Evolutionary conservation across 2,888 invertebrate species (phyloP).

Genomic region (Dolomedes plantarius): DNA sequence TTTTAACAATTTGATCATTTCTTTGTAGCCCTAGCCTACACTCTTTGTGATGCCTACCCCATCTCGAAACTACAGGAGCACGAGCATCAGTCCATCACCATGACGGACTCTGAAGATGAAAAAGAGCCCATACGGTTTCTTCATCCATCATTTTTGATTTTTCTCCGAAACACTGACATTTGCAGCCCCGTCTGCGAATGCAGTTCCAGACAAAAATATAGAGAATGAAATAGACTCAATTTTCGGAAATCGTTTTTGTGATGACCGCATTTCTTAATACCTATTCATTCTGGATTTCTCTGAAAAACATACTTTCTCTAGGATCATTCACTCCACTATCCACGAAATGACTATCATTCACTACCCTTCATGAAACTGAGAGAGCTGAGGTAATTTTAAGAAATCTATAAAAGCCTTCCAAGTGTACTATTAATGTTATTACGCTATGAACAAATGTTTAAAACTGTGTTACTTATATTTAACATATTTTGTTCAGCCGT

Average conservation of each 20-base stretch:
- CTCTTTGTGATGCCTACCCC: neutral
- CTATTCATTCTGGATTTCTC: neutral
- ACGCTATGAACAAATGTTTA: too few relatives aligned
- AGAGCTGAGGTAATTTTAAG: too few relatives aligned
- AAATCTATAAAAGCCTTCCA: too few relatives aligned
- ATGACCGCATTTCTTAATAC: neutral
- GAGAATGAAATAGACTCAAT: conserved; percentile 12
- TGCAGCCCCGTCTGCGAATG: neutral
- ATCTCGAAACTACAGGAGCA: neutral
- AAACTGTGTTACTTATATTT: too few relatives aligned
- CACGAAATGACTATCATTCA: neutral
- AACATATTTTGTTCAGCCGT: too few relatives aligned
- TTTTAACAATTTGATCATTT: neutral
- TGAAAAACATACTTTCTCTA: neutral
- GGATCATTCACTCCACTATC: neutral
- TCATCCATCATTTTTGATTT: neutral
- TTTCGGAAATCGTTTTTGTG: neutral
- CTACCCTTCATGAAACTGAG: neutral
- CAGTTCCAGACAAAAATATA: conserved; percentile 7
- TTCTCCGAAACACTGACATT: conserved; percentile 8
- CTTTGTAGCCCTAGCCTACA: neutral
- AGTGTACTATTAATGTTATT: too few relatives aligned
- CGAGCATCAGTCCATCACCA: neutral
- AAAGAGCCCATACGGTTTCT: neutral
- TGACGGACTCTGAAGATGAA: neutral